These are phyloP conservation scores for Auanema freiburgensis DNA, from an alignment of 2,888 invertebrate species.

Conservation along the genomic window DNA sequence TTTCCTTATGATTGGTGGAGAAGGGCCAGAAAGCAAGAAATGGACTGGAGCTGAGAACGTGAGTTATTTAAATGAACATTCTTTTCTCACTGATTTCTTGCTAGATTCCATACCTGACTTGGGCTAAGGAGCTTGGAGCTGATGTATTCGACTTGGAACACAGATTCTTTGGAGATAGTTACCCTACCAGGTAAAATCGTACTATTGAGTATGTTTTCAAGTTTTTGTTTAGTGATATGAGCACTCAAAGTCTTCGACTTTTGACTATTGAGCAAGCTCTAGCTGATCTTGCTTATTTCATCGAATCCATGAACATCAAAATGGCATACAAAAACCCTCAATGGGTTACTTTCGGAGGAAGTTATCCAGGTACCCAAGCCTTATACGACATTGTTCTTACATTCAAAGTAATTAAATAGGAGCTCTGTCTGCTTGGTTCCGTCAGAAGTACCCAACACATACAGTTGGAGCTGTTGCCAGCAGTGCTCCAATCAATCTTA, in stretches of 20 bases:
- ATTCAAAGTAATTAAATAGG: slow-evolving; percentile 16
- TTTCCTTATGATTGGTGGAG: slow-evolving; percentile 56
- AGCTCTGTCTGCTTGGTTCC: slow-evolving; percentile 49
- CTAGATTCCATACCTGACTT: slow-evolving; percentile 40
- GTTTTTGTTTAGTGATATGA: slow-evolving; percentile 33
- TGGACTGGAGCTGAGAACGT: slow-evolving; percentile 35
- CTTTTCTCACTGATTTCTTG: background rate
- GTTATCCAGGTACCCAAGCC: slow-evolving; percentile 49
- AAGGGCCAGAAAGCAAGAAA: slow-evolving; percentile 39
- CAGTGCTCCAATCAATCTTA: slow-evolving; percentile 44
- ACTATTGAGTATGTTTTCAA: background rate
- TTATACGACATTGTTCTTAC: background rate
- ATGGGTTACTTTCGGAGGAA: slow-evolving; percentile 60
- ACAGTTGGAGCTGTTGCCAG: slow-evolving; percentile 48
- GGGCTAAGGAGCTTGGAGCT: slow-evolving; percentile 42
- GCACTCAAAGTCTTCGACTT: slow-evolving; percentile 29
- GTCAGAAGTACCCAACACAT: slow-evolving; percentile 47
- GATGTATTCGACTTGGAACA: slow-evolving; percentile 48
- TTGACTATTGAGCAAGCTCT: slow-evolving; percentile 47
- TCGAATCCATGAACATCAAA: slow-evolving; percentile 42
- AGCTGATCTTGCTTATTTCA: slow-evolving; percentile 46
- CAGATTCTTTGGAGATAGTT: slow-evolving; percentile 45
- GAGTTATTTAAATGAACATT: background rate
- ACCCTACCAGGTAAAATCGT: slow-evolving; percentile 33
- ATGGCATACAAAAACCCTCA: slow-evolving; percentile 44